Evolutionary conservation across 2,113 vertebrate species (phyloP).

Genomic region (Tretioscincus oriximinensis): DNA sequence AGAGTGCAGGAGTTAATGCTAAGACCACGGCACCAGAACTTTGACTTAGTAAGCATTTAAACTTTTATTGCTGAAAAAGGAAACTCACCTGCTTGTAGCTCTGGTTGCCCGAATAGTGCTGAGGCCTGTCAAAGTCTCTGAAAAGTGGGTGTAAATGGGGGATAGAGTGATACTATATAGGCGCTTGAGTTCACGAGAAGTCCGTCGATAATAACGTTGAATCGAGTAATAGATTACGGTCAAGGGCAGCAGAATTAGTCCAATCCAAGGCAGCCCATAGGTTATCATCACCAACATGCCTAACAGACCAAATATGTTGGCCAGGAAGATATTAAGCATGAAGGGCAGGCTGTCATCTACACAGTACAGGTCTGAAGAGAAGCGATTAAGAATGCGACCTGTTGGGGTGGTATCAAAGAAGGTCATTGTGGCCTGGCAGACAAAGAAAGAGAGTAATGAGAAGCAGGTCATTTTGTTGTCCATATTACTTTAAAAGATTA

Average conservation of each 20-base stretch:
- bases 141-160: slow-evolving; percentile 93
- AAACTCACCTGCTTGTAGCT: slow-evolving; percentile 78
- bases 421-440: slow-evolving; percentile 80
- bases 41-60: neutral
- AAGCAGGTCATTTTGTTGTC: neutral
- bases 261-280: slow-evolving; percentile 88
- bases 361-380: slow-evolving; percentile 91
- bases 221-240: slow-evolving; percentile 79
- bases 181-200: slow-evolving; percentile 90
- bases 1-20: slow-evolving; percentile 6
- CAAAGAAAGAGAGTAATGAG: slow-evolving; percentile 7
- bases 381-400: slow-evolving; percentile 91
- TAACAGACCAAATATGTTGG: slow-evolving; percentile 79
- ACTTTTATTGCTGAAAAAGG: neutral
- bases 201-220: slow-evolving; percentile 86
- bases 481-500: neutral
- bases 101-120: slow-evolving; percentile 83
- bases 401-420: slow-evolving; percentile 91
- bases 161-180: slow-evolving; percentile 89
- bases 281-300: slow-evolving; percentile 87
- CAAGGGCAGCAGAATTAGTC: slow-evolving; percentile 81
- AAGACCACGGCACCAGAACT: neutral
- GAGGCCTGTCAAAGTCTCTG: slow-evolving; percentile 89
- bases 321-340: slow-evolving; percentile 90
- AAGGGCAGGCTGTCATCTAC: slow-evolving; percentile 91